Evolutionary conservation across 2,113 vertebrate genomes (phyloP), one percentile per base, ranked within the genome.

Genomic region (Gobius niger): DNA sequence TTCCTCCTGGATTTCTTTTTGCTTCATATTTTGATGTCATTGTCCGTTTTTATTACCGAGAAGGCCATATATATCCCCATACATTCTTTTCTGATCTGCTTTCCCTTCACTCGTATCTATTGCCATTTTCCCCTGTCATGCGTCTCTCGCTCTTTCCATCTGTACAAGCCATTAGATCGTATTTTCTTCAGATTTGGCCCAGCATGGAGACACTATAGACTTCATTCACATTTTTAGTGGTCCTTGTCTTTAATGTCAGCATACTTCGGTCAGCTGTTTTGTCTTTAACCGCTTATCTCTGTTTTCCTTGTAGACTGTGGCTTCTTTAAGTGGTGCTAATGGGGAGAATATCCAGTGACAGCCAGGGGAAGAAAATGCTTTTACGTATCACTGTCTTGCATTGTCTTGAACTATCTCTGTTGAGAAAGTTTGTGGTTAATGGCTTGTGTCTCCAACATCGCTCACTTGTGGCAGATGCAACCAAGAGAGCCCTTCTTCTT

Each of bases 1-100:
- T 76, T 76, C 81, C 85, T 82, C 81, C 82, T 87, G 84, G 84
- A 82, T 65, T 56, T 63, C 57, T 76, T 74, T 79, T 78, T 0
- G 69, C 44, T 11, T 67, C 16, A 78, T 16, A 57, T 19, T 49
- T 80, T 57, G 44, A 60, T 5, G 1, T 65, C 47, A 52, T 52
- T 70, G 51, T 70, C 44, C 50, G 54, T 64, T 54, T 69, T 60
- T 42, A 49, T 61, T 53, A 63, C 56, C 15, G 4, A 60, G 13
- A 64, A 65, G 59, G 18, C 11, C 52, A 54, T 54, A 54, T 54
- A 54, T 66, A 47, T 63, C 47, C 9, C n/a, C 70, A 19, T 44
- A 50, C 77, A 51, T 68, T 56, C 16, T 72, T 82, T 82, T 78
- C 73, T 60, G 53, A 59, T 68, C 70, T 56, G 72, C 59, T 78